phyloP scores from a whole-genome alignment of 2,113 vertebrate species.

The Mustela lutreola region DNA sequence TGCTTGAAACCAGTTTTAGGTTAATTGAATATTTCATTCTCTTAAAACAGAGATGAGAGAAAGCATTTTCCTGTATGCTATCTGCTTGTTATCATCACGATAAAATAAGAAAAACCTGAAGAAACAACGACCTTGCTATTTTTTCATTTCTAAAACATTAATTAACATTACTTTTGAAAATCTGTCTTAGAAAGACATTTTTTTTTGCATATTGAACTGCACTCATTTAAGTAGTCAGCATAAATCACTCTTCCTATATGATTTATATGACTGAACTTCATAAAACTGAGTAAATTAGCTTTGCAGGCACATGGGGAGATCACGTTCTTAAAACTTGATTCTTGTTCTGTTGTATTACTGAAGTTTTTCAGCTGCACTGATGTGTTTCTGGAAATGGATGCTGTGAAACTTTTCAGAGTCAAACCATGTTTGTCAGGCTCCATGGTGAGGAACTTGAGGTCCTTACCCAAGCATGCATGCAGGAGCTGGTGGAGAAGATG shows the following conservation, averaged over 20 bases:
- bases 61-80: not conserved
- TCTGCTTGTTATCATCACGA: not conserved
- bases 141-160: slow-evolving; percentile 33
- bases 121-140: slow-evolving; percentile 3
- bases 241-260: not conserved
- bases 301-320: not conserved
- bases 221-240: not conserved
- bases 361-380: not conserved
- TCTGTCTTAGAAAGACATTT: not conserved
- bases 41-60: not conserved
- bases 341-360: not conserved
- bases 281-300: not conserved
- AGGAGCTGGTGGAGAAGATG: not conserved
- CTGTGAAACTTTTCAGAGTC: not conserved
- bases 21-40: not conserved
- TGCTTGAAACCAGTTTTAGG: not conserved
- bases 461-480: not conserved
- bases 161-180: not conserved
- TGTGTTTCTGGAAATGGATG: not conserved
- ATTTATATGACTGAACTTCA: slow-evolving; percentile 1
- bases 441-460: not conserved
- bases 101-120: not conserved
- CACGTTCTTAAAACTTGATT: not conserved
- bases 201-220: not conserved
- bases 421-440: not conserved